These are phyloP conservation scores for Paguma larvata DNA, from an alignment of 2,797 vertebrate species.

Conservation along the genomic window DNA sequence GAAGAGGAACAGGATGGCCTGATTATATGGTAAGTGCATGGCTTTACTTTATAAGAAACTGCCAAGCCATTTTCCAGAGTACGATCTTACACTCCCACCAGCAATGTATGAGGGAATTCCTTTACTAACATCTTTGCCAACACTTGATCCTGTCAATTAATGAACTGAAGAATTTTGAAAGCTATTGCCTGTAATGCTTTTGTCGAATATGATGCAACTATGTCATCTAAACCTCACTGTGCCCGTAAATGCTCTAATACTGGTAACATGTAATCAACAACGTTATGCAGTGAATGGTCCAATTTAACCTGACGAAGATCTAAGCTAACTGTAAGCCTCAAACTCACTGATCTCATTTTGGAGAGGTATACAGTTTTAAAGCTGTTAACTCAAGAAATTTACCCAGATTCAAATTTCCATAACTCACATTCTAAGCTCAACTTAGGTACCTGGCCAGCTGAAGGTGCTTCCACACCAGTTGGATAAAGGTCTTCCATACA, in stretches of 20 bases:
- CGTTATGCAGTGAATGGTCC: background rate
- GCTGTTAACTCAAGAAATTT: conserved; percentile 1
- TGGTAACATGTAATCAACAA: background rate
- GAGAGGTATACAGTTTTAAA: conserved; percentile 26
- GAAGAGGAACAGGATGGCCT: background rate
- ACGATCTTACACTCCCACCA: conserved; percentile 34
- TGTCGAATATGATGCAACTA: conserved; percentile 58
- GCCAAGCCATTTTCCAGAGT: conserved; percentile 13
- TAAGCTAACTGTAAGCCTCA: conserved; percentile 35
- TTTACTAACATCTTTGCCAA: background rate
- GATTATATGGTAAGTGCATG: background rate
- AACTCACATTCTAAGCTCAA: conserved; percentile 3
- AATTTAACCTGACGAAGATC: conserved; percentile 49
- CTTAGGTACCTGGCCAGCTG: background rate
- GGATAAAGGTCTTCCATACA: background rate
- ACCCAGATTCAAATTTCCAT: conserved; percentile 5
- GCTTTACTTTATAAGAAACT: conserved; percentile 50
- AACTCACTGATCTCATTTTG: background rate
- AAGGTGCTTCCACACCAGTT: background rate
- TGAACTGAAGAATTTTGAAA: conserved; percentile 47
- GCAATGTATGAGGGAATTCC: background rate
- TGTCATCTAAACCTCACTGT: conserved; percentile 44
- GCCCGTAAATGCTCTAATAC: conserved; percentile 50
- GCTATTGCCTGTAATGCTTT: conserved; percentile 19
- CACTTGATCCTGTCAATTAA: conserved; percentile 48